Evolutionary conservation across 2,113 vertebrate species (phyloP), one percentile per base, ranked within the genome.

Genomic region (Axis porcinus): DNA sequence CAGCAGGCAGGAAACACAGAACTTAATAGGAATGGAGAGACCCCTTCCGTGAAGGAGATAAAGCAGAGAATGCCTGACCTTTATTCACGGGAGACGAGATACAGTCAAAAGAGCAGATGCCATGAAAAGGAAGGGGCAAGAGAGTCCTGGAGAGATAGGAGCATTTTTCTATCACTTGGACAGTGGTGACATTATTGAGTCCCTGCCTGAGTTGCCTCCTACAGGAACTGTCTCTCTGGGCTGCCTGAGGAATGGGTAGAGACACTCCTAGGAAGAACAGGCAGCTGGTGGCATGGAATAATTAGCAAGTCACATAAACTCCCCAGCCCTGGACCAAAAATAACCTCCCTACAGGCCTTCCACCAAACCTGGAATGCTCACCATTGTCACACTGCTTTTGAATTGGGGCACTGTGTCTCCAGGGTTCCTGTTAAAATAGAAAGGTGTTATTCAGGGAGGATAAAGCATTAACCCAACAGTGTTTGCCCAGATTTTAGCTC

Each of bases 241-340:
- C 36, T 16, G 2, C 67, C 85, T 55, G 28, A 92, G 54, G 88
- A 57, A 78, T 86, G 74, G 50, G 8, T 19, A 82, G 96, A 76
- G 91, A 62, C 15, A 3, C 55, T 86, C 6, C 2, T 7, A 54
- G 8, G 33, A 89, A 54, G 89, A 62, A 25, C 36, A 86, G 78
- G 64, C 85, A 82, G 85, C 58, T 28, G 45, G 67, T 67, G 84
- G 52, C 54, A 45, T n/a, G 81, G 16, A 40, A 23, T 47, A 74
- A 93, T 93, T 94, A 93, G 85, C 97, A 92, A 96, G 79, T 58
- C 90, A 82, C 52, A 96, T 86, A 60, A 67, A 91, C 40, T 91
- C 50, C 79, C 28, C 60, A 78, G 91, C 2, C 43, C 36, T 57
- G 40, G 19, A 81, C 86, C 93, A 79, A 94, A 98, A 97, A 97